Evolutionary conservation across 2,888 invertebrate genomes (phyloP).

Genomic region (Marronus borbonicus): DNA sequence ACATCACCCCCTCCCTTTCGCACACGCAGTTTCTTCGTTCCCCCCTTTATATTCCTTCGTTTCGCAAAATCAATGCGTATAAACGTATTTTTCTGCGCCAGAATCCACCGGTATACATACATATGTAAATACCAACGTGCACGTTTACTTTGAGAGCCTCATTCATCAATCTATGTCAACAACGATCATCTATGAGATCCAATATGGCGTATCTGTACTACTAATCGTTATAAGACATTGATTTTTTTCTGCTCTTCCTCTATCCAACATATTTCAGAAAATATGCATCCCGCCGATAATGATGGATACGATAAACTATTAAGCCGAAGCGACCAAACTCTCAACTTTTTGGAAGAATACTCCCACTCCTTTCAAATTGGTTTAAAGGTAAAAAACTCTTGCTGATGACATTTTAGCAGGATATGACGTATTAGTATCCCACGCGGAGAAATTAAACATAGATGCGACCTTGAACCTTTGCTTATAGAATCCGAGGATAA

Average conservation of each 20-base stretch:
- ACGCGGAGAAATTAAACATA: neutral
- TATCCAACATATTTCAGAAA: conserved; percentile 24
- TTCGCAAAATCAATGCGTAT: conserved; percentile 35
- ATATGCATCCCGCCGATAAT: neutral
- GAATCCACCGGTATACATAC: conserved; percentile 38
- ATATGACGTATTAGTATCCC: too few species aligned
- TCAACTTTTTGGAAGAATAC: too few species aligned
- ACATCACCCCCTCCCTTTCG: neutral
- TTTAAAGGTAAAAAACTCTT: too few species aligned
- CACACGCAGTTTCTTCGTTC: conserved; percentile 4
- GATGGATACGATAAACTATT: neutral
- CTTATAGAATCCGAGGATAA: neutral
- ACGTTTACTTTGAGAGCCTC: conserved; percentile 54
- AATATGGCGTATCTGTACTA: conserved; percentile 65
- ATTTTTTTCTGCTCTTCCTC: conserved; percentile 57
- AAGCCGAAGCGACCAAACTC: conserved; percentile 4
- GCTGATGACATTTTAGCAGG: too few species aligned
- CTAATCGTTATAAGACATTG: conserved; percentile 65
- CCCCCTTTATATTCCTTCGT: neutral
- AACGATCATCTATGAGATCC: conserved; percentile 64
- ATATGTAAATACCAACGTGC: conserved; percentile 32
- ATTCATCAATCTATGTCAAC: conserved; percentile 66
- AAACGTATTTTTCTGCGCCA: conserved; percentile 33
- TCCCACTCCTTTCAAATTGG: too few species aligned
- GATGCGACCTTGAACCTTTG: conserved; percentile 6